A percentile compares a stretch with the other conserved stretches of the same genome.
These are phyloP conservation scores for Actinostola sp. DNA, from an alignment of 92 coral and sea anemone genomes.

Conservation along the genomic window DNA sequence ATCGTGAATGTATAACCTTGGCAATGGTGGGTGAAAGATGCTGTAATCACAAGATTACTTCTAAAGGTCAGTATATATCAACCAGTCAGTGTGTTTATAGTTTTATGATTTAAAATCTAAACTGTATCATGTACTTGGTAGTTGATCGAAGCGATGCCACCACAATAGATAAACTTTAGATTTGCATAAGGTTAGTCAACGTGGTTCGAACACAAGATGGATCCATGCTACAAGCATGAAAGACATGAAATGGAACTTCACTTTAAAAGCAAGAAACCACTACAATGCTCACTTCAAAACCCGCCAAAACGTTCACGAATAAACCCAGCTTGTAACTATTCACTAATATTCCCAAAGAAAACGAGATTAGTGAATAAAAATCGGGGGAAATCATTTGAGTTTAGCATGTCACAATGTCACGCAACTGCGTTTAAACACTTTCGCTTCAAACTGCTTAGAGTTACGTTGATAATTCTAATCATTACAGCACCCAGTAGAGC, in stretches of 20 bases:
- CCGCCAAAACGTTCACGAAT: conserved; percentile 10
- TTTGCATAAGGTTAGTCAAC: conserved; percentile 5
- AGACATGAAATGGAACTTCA: neutral
- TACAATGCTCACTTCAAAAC: neutral
- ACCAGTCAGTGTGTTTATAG: no score
- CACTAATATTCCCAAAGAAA: neutral
- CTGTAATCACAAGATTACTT: no score
- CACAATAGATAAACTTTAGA: neutral
- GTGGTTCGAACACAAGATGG: conserved; percentile 16
- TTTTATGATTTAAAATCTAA: no score
- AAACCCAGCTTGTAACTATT: neutral
- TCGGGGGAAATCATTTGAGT: neutral
- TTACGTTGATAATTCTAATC: no score
- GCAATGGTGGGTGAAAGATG: no score
- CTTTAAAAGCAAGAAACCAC: neutral
- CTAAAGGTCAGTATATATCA: no score
- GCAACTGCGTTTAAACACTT: neutral
- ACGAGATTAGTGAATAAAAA: neutral
- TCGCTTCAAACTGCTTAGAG: neutral
- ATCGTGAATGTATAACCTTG: no score
- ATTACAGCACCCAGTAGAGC: no score
- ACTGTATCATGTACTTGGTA: neutral
- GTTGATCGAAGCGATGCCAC: neutral
- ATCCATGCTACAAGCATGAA: neutral
- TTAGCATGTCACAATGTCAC: no score